phyloP scores from a whole-genome alignment of 2,888 invertebrate genomes.

The Atherix ibis region DNA sequence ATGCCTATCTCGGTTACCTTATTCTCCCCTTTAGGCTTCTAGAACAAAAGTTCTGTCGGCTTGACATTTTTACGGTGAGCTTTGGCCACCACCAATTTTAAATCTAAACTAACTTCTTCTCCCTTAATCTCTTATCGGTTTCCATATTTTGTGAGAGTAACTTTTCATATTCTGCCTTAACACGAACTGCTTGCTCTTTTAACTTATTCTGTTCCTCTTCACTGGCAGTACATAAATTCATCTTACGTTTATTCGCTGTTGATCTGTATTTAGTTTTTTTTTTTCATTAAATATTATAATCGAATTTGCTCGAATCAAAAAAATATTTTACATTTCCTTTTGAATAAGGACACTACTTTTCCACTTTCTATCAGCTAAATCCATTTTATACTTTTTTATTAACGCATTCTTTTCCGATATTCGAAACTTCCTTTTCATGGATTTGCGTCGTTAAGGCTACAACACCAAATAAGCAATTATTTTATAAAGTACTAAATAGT shows the following conservation, averaged over 20 bases:
- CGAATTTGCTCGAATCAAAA: no score
- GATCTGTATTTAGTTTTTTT: slow-evolving; percentile 17
- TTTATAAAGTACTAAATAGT: no score
- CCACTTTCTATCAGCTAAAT: slow-evolving; percentile 17
- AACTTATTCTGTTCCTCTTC: slow-evolving; percentile 17
- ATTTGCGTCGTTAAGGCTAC: slow-evolving; percentile 15
- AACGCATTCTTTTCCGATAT: slow-evolving; percentile 16
- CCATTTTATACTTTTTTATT: slow-evolving; percentile 18
- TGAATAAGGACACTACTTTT: slow-evolving; percentile 18
- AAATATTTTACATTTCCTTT: slow-evolving; percentile 16
- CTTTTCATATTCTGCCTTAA: slow-evolving; percentile 13
- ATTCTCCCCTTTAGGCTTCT: no score
- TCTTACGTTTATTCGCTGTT: slow-evolving; percentile 15
- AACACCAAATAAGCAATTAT: background rate
- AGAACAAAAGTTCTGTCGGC: no score
- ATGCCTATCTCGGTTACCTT: no score
- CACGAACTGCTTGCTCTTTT: slow-evolving; percentile 15
- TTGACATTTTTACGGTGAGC: no score
- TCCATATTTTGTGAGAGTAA: slow-evolving; percentile 14
- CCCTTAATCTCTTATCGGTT: slow-evolving; percentile 18
- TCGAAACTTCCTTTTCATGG: slow-evolving; percentile 16
- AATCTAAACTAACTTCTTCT: slow-evolving; percentile 25
- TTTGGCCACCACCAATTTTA: background rate
- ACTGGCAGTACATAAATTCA: slow-evolving; percentile 15
- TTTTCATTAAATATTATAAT: no score